Percentiles rank a stretch among this genome's conserved stretches.
Evolutionary conservation across 2,888 invertebrate genomes (phyloP).

Genomic region (Neocrepidodera transversa): DNA sequence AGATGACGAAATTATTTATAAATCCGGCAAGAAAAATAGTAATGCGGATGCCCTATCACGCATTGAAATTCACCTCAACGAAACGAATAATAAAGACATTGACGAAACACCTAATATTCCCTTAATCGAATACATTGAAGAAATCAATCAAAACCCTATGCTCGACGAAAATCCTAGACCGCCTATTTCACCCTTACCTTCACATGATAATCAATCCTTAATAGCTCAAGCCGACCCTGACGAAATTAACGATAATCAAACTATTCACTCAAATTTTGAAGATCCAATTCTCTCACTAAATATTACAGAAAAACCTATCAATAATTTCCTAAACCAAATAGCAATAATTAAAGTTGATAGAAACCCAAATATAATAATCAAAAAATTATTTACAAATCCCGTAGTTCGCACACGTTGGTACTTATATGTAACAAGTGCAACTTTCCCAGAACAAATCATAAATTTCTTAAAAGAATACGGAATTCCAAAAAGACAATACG

Average conservation of each 20-base stretch:
- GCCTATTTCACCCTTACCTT: no score
- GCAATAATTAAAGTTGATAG: slow-evolving; percentile 7
- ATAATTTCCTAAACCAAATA: slow-evolving; percentile 18
- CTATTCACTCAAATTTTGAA: slow-evolving; percentile 11
- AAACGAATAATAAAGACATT: no score
- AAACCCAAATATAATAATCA: not conserved
- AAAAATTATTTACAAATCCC: not conserved
- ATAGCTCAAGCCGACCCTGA: not conserved
- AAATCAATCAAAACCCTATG: not conserved
- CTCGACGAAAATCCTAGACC: not conserved
- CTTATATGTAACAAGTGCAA: not conserved
- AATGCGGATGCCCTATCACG: not conserved
- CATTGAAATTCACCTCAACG: not conserved
- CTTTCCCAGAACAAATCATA: slow-evolving; percentile 5
- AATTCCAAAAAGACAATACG: slow-evolving; percentile 9
- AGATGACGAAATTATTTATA: not conserved
- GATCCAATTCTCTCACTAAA: slow-evolving; percentile 8
- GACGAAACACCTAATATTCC: no score
- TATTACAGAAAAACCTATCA: slow-evolving; percentile 9
- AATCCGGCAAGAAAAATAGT: not conserved
- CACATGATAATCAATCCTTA: not conserved
- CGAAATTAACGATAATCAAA: slow-evolving; percentile 11
- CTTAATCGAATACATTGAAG: not conserved
- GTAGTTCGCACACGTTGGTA: slow-evolving; percentile 3
- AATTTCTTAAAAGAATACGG: slow-evolving; percentile 14